phyloP scores from a whole-genome alignment of 1,140 invertebrate genomes.

The Heliothis subflexa region DNA sequence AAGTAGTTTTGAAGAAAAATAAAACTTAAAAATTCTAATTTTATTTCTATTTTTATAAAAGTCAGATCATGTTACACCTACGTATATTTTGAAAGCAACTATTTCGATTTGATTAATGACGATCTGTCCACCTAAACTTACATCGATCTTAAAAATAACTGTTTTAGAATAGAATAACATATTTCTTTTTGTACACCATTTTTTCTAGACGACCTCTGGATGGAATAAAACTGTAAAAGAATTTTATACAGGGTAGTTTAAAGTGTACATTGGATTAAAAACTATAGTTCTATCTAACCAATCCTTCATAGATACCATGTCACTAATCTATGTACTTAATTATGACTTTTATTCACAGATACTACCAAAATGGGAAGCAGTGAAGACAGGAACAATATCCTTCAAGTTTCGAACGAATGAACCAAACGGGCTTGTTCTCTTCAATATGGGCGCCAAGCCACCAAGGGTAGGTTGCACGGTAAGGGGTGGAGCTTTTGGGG shows the following conservation, averaged over 20 bases:
- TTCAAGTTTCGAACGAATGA: slow-evolving; percentile 98
- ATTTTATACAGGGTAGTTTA: too few species aligned
- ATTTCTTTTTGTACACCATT: too few species aligned
- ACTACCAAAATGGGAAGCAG: slow-evolving; percentile 95
- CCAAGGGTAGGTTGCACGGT: slow-evolving; percentile 89
- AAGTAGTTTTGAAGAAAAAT: too few species aligned
- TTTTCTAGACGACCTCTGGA: too few species aligned
- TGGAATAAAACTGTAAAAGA: too few species aligned
- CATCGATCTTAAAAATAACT: too few species aligned
- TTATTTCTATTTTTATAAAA: not conserved
- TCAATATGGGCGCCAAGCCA: slow-evolving; percentile 94
- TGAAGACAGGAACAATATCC: slow-evolving; percentile 94
- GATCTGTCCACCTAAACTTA: too few species aligned
- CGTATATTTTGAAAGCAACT: not conserved
- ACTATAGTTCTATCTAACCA: too few species aligned
- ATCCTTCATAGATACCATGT: not conserved
- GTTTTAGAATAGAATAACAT: too few species aligned
- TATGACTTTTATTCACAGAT: slow-evolving; percentile 86
- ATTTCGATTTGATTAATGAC: too few species aligned
- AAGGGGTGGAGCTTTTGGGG: slow-evolving; percentile 86
- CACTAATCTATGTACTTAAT: not conserved
- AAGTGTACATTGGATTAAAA: too few species aligned
- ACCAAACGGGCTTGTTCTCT: slow-evolving; percentile 96
- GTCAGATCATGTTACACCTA: not conserved
- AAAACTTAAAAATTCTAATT: too few species aligned